These are phyloP conservation scores for Yponomeuta evonymella DNA, from an alignment of 2,888 invertebrate species.

Conservation along the genomic window DNA sequence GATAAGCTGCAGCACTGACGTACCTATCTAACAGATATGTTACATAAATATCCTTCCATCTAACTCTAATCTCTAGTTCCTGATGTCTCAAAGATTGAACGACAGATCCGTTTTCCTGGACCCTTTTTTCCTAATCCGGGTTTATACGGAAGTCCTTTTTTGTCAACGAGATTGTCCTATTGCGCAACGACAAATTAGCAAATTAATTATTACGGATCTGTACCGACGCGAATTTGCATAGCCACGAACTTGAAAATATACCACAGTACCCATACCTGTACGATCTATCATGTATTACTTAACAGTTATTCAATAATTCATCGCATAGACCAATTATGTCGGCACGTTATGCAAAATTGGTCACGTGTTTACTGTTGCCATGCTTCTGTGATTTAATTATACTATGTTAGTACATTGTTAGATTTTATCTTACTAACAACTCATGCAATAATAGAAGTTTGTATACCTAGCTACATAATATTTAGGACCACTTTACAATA, in stretches of 20 bases:
- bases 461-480: too few relatives aligned
- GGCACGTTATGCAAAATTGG: not conserved
- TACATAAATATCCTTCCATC: not conserved
- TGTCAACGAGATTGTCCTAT: not conserved
- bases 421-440: not conserved
- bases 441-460: not conserved
- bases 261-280: not conserved
- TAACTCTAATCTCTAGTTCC: not conserved
- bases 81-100: not conserved
- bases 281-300: not conserved
- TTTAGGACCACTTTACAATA: too few relatives aligned
- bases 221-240: not conserved
- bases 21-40: not conserved
- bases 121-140: not conserved
- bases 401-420: not conserved
- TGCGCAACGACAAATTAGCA: not conserved
- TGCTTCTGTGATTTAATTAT: not conserved
- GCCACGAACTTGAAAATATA: not conserved
- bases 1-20: too few relatives aligned
- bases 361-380: not conserved
- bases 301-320: conserved; percentile 1
- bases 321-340: not conserved
- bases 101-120: not conserved
- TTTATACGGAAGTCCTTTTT: not conserved
- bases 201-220: not conserved